Evolutionary conservation across 2,113 vertebrate species (phyloP).

Genomic region (Trogon surrucura): DNA sequence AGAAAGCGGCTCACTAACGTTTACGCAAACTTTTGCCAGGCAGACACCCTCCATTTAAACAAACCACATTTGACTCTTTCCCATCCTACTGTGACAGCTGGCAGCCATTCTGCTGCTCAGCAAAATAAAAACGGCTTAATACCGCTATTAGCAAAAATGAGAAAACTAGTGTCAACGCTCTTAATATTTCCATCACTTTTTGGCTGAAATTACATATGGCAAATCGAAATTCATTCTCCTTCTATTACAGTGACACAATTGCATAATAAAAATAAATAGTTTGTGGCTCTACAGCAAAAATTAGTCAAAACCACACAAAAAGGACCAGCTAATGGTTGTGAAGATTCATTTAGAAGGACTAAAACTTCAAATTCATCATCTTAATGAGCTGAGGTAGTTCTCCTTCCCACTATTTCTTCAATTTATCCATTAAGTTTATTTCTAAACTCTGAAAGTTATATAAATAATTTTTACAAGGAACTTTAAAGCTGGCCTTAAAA

Average conservation of each 20-base stretch:
- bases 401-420: neutral
- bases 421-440: neutral
- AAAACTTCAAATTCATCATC: neutral
- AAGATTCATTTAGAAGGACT: conserved; percentile 13
- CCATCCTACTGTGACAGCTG: neutral
- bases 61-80: neutral
- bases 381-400: neutral
- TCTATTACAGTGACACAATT: conserved; percentile 1
- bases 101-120: neutral
- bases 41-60: neutral
- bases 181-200: neutral
- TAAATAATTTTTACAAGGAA: neutral
- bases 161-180: neutral
- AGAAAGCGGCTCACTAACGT: neutral
- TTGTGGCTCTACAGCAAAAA: conserved; percentile 10
- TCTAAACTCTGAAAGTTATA: neutral
- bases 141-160: neutral
- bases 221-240: neutral
- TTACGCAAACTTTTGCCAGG: neutral
- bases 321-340: neutral
- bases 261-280: neutral
- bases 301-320: conserved; percentile 35
- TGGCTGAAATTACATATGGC: neutral
- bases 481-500: neutral
- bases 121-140: neutral